Percentiles rank a stretch among this genome's conserved stretches.
phyloP scores from a whole-genome alignment of 2,113 vertebrate species.

The Phrynocephalus versicolor region DNA sequence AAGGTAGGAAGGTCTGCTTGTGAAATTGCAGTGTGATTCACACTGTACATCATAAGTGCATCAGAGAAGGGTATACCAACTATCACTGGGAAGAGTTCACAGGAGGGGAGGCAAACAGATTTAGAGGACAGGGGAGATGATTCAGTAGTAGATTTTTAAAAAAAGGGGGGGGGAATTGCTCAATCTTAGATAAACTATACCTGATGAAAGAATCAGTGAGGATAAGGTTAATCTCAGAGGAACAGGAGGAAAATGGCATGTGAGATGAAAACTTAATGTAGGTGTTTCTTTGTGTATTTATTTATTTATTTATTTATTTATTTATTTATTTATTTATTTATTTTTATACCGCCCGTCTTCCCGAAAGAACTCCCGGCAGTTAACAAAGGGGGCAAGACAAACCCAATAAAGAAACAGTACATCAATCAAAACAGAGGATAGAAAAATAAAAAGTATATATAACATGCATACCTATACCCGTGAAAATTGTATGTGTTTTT shows the following conservation, averaged over 20 bases:
- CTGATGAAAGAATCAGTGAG: not conserved
- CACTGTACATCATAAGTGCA: not conserved
- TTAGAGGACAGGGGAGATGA: not conserved
- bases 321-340: no score
- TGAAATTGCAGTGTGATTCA: not conserved
- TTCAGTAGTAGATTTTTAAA: not conserved
- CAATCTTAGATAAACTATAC: not conserved
- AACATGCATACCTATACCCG: no score
- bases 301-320: no score
- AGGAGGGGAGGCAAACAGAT: not conserved
- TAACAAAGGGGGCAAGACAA: no score
- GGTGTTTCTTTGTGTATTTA: not conserved
- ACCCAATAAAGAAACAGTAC: no score
- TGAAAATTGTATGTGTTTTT: no score
- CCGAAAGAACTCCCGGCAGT: no score
- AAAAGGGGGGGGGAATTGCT: not conserved
- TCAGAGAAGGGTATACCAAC: not conserved
- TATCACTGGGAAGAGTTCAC: slow-evolving; percentile 7
- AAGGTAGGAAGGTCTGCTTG: slow-evolving; percentile 6
- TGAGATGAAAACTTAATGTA: not conserved
- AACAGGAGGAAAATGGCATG: not conserved
- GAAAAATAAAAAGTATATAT: no score
- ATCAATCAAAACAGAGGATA: no score
- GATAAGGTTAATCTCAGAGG: not conserved
- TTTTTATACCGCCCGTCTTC: no score